A percentile compares a stretch with the other conserved stretches of the same genome.
phyloP scores from a whole-genome alignment of 2,113 vertebrate genomes.

The Mormoops blainvillei region DNA sequence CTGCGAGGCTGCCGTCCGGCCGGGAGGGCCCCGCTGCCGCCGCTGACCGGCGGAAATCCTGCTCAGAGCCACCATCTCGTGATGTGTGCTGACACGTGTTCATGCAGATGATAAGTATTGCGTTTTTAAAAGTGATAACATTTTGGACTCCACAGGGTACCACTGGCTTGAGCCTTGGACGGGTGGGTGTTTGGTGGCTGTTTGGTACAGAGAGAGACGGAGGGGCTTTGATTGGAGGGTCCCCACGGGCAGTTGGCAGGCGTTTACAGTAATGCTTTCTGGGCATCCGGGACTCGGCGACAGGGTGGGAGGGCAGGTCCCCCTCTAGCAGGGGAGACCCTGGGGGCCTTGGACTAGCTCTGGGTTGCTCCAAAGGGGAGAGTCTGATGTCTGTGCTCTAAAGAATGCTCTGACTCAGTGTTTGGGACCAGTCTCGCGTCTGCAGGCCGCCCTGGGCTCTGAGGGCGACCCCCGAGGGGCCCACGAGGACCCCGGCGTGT shows the following conservation, averaged over 20 bases:
- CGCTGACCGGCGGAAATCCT: conserved; percentile 58
- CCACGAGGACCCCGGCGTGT: conserved; percentile 39
- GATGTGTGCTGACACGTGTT: conserved; percentile 61
- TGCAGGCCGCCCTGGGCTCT: conserved; percentile 66
- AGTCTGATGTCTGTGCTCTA: conserved; percentile 59
- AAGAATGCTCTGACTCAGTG: conserved; percentile 59
- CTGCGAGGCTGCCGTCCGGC: conserved; percentile 70
- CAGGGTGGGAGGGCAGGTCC: neutral
- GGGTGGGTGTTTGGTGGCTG: neutral
- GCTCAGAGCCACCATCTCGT: conserved; percentile 20
- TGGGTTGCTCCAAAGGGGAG: conserved; percentile 60
- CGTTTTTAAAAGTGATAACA: neutral
- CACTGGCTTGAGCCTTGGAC: neutral
- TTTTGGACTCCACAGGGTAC: neutral
- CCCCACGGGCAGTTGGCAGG: neutral
- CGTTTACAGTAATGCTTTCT: neutral
- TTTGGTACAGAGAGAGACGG: too few species aligned
- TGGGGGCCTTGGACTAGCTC: conserved; percentile 55
- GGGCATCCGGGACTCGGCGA: neutral
- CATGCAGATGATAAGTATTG: conserved; percentile 17
- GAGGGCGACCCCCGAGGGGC: conserved; percentile 39
- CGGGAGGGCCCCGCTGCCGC: conserved; percentile 66
- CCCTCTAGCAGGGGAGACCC: neutral
- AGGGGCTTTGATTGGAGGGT: neutral
- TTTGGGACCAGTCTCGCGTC: conserved; percentile 42